Evolutionary conservation across 2,113 vertebrate species (phyloP).

Genomic region (Chaetodon trifascialis): DNA sequence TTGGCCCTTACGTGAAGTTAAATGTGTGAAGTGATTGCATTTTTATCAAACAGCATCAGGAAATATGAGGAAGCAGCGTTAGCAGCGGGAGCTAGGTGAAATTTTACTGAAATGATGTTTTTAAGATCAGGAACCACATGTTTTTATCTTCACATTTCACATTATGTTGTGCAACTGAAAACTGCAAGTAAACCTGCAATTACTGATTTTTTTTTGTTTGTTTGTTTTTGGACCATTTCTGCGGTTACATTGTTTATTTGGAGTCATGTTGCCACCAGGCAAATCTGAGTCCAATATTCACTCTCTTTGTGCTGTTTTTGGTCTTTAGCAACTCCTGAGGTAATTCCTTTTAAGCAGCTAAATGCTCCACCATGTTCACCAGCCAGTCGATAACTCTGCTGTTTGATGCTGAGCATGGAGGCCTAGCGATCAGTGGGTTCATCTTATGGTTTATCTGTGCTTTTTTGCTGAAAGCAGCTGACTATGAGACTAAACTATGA

Average conservation of each 20-base stretch:
- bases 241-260: not conserved
- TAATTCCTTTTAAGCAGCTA: not conserved
- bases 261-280: not conserved
- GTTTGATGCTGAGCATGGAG: no score
- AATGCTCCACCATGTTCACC: not conserved
- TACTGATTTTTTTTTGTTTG: no score
- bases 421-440: no score
- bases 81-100: not conserved
- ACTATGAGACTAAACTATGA: no score
- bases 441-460: no score
- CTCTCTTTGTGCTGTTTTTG: not conserved
- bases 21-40: no score
- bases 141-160: not conserved
- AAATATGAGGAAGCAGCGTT: not conserved
- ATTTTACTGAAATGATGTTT: not conserved
- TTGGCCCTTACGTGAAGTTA: not conserved
- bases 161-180: not conserved
- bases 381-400: not conserved
- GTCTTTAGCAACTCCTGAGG: not conserved
- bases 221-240: no score
- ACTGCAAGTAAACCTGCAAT: not conserved
- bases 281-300: not conserved
- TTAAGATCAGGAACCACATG: no score
- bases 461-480: no score
- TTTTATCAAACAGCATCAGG: no score